Base-by-base conservation (phyloP, 1,140 invertebrate genomes). In the Saccostrea echinata region DNA sequence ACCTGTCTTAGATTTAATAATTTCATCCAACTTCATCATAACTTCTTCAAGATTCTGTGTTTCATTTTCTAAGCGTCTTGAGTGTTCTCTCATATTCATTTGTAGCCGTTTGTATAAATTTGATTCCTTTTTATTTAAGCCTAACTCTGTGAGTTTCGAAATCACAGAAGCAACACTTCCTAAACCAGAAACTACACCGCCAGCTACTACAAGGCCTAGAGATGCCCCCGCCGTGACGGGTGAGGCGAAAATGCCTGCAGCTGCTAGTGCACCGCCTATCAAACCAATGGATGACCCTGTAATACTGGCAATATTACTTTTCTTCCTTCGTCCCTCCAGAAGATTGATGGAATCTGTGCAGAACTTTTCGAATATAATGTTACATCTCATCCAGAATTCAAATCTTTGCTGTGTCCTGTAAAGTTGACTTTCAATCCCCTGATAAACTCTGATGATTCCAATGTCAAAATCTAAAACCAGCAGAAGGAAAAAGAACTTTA, bases 281-380 rank as follows among this genome's bases (percentile, higher is more conserved):
- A 84, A 53, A 12, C 83, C 83, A 53, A 55, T 24, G 8, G 52
- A 51, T 21, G 83, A 53, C 16, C 83, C 83, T 21, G 30, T n/a
- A 84, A 84, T 84, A 30, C 18, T 55, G 1, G 83, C 43, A 84
- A 84, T 81, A 43, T 43, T 81, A 2, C 21, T 27, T 24, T 81
- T 81, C 30, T 27, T 3, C 30, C 76, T 81, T n/a, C 76, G 27
- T 35, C 76, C 35, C 18, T 81, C 76, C 12, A 81, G 30, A 24
- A 24, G 21, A 35, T 35, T 30, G 30, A 81, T 81, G 21, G 30
- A 24, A 6, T 33, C 30, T 18, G 16, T 21, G 30, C 76, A 81
- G 16, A 81, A 27, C 16, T 21, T 81, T 43, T 81, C 30, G 16
- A 81, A 35, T 24, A 18, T 30, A 24, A 33, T 30, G 76, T 81